phyloP scores from a whole-genome alignment of 2,113 vertebrate genomes.

The Sardina pilchardus region DNA sequence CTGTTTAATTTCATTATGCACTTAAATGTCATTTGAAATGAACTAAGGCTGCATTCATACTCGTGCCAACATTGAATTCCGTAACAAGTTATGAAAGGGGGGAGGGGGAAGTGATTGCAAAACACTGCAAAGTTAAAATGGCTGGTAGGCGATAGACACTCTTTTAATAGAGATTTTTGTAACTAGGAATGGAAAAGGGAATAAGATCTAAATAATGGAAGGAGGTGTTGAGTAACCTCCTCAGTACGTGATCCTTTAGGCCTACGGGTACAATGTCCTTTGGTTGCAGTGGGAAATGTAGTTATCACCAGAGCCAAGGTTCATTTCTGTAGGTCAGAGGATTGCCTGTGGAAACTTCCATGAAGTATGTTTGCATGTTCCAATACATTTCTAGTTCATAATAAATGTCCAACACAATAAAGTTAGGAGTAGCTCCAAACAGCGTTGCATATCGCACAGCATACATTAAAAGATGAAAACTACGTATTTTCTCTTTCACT shows the following conservation, averaged over 20 bases:
- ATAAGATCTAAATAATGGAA: slow-evolving; percentile 40
- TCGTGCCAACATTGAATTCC: not conserved
- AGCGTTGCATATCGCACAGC: not conserved
- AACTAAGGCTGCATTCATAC: slow-evolving; percentile 1
- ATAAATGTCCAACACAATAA: not conserved
- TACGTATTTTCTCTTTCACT: not conserved
- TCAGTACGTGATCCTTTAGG: slow-evolving; percentile 15
- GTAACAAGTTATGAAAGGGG: not conserved
- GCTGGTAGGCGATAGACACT: not conserved
- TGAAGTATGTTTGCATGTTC: not conserved
- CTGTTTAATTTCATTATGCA: slow-evolving; percentile 6
- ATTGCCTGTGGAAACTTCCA: not conserved
- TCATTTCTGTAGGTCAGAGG: not conserved
- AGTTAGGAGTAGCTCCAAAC: not conserved
- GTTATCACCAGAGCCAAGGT: not conserved
- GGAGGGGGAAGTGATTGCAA: not conserved
- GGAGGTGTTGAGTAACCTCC: slow-evolving; percentile 38
- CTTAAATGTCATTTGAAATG: not conserved
- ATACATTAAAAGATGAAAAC: not conserved
- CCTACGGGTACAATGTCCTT: not conserved
- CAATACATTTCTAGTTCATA: not conserved
- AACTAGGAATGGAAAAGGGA: not conserved
- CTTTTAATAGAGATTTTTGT: slow-evolving; percentile 3
- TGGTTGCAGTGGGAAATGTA: not conserved
- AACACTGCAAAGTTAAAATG: not conserved